Base-by-base conservation (phyloP, 2,113 vertebrate genomes). In the Leptosomus discolor region DNA sequence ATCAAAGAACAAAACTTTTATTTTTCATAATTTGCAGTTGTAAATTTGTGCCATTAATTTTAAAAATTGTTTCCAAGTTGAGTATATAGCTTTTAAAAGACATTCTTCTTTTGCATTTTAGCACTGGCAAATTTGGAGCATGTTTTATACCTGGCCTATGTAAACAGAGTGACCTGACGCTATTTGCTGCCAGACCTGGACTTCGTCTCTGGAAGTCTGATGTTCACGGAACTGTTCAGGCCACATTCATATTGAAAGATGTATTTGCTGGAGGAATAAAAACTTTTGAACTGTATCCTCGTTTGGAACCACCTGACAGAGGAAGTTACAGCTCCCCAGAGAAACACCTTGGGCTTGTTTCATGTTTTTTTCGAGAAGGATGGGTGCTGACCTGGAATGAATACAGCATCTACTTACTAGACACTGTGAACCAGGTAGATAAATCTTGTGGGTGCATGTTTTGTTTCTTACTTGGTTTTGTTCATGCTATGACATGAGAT, bases 341-440 rank as follows among this genome's bases (percentile, higher is more conserved):
- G 79, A 98, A 98, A 58, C 99, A 99, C 94, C 98, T 99, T 22
- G 99, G 99, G 22, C 97, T 99, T 34, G 95, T 99, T 51, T 98
- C 98, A 0, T 99, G 99, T 65, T 99, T 99, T 96, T 98, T 98
- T 48, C 98, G 92, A 87, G 99, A 99, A 26, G 99, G 99, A 84
- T 99, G 99, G 99, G 98, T 99, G 78, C 94, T 99, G 89, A 99
- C 99, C 96, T 99, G 99, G 99, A 99, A 99, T 2, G 99, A 99
- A 84, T 99, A 99, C 92, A 99, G 99, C 74, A 97, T 99, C 91
- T 99, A 99, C 86, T 98, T 99, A 37, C 88, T 99, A 8, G 99
- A 99, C 96, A 99, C 98, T 36, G 20, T 99, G 58, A 99, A 98
- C 93, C 99, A 99, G 99, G 99, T 99, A 90, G 54, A 71, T 56